Evolutionary conservation across 1,140 invertebrate species (phyloP), one percentile per base, ranked within the genome.

Genomic region (Mizuhopecten yessoensis): DNA sequence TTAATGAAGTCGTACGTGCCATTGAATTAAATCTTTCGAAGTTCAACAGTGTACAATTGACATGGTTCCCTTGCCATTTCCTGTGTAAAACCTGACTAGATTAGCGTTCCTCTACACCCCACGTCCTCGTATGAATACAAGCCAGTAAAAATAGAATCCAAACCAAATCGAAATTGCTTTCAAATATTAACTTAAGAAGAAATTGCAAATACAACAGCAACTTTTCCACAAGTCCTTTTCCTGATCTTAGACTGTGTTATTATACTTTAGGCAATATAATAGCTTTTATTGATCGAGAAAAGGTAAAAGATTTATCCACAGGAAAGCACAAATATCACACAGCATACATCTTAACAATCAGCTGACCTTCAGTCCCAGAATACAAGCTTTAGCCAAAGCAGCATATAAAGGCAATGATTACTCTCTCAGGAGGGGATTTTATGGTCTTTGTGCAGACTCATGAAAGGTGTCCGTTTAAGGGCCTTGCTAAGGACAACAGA

Each of bases 291-390:
- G 57, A 75, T 75, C 11, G n/a, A 29, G 57, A 29, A 17, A 23
- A 75, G 57, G 57, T 75, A 75, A 75, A 75, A 29, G 57, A 75
- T 75, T 75, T 75, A n/a, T 75, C 23, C 57, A 3, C 1, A 75
- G n/a, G 57, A 75, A 75, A 75, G 57, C 57, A 17, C n/a, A 75
- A 75, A 75, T 75, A 75, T 75, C 57, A n/a, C n/a, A 29, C 0
- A 75, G 57, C 9, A 75, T n/a, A 75, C 57, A 75, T 75, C 57
- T 75, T 75, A 5, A 75, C 57, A 75, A 75, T 75, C 57, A 17
- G 57, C 29, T 75, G 57, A 75, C 57, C 57, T 75, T 75, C 57
- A 75, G 57, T 75, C 57, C n/a, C 57, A 75, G n/a, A 75, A 29
- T n/a, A n/a, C 9, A 75, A 17, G 5, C 20, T 75, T 29, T 5